A percentile compares a stretch with the other conserved stretches of the same genome.
Conservation (phyloP, 2,888 invertebrate species). For the Zhengitettix transpicula region DNA sequence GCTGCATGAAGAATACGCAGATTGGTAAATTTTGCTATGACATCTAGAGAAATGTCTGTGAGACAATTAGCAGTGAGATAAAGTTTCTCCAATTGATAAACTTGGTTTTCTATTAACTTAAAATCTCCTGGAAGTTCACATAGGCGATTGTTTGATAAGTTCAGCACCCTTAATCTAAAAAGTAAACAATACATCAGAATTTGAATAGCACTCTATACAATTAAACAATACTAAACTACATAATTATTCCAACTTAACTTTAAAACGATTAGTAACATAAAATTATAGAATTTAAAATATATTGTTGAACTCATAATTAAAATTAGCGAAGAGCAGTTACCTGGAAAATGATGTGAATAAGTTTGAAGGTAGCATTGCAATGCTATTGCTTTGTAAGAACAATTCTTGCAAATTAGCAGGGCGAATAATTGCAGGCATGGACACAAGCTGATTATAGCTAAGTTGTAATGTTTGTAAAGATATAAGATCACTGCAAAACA, state of each 20-base stretch:
- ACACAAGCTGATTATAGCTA: conserved; percentile 59
- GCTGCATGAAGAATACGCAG: conserved; percentile 57
- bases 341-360: conserved; percentile 42
- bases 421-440: conserved; percentile 35
- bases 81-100: conserved; percentile 42
- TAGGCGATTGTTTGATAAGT: conserved; percentile 63
- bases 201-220: too few relatives aligned
- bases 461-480: conserved; percentile 51
- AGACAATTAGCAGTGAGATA: conserved; percentile 63
- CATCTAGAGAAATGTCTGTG: conserved; percentile 48
- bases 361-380: conserved; percentile 55
- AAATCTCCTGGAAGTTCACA: conserved; percentile 40
- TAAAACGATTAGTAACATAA: not conserved
- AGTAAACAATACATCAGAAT: too few relatives aligned
- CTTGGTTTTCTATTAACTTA: conserved; percentile 28
- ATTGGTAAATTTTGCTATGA: conserved; percentile 44
- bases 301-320: not conserved
- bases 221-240: too few relatives aligned
- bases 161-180: conserved; percentile 44
- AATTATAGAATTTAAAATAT: not conserved
- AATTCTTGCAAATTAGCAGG: conserved; percentile 48
- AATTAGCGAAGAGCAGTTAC: not conserved
- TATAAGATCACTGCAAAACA: conserved; percentile 57
- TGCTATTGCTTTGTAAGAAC: conserved; percentile 60
- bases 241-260: too few relatives aligned